Base-by-base conservation (phyloP, 2,797 vertebrate genomes). In the Loris lydekkerianus region DNA sequence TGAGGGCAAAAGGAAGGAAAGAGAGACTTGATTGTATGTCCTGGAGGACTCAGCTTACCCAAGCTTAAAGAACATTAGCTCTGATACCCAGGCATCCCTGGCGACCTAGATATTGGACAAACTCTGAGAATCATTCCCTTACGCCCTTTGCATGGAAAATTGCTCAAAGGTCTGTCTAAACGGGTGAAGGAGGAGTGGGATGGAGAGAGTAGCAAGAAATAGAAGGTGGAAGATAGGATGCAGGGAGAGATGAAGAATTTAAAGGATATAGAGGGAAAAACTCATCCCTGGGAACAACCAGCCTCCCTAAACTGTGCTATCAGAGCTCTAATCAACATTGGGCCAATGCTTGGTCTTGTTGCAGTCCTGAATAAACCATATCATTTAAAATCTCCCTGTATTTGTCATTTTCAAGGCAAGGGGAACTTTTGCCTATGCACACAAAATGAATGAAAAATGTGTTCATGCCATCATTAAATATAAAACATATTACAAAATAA, bases 381-480 rank as follows among this genome's bases (percentile, higher is more conserved):
- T 46, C 23, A 92, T 80, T 92, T 96, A 96, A 56, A 4, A 10
- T 93, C 94, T 96, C 20, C 86, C 73, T 81, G 37, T 0, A 95
- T 94, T 97, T 96, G 17, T 63, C 93, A 95, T 96, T 34, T 91
- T 89, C 90, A 65, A 94, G 76, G 11, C 78, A 96, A 95, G 49
- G 15, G 9, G 65, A 96, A 67, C 37, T 82, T 76, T 86, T 72
- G 40, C 90, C 70, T 96, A 88, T 93, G 96, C 31, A 93, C 5
- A 29, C 80, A 93, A 76, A 86, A 88, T 73, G 82, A 95, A 43
- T 67, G 56, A 97, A 92, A 96, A 96, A 73, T 94, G 56, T 63
- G 90, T 91, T 86, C 49, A 69, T 92, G 94, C 72, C 43, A 40
- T 93, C 95, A 93, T 98, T 94, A 98, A 97, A 97, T 96, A n/a